These are phyloP conservation scores for Polypterus senegalus DNA, from an alignment of 2,113 vertebrate genomes.

Conservation along the genomic window DNA sequence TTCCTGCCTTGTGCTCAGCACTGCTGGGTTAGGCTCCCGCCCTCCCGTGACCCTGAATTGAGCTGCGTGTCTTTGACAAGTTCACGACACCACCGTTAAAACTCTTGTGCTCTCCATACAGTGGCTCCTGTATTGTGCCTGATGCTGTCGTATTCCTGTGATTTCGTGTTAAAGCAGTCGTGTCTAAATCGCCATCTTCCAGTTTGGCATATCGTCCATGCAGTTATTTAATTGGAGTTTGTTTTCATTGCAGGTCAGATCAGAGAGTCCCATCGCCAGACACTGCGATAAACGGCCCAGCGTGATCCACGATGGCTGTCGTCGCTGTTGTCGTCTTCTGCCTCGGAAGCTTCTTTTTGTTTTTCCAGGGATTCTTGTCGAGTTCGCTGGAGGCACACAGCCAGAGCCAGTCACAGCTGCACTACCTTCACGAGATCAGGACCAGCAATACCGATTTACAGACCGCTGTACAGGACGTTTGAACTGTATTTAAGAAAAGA, in stretches of 20 bases:
- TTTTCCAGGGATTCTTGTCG: conserved; percentile 40
- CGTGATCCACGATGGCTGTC: conserved; percentile 54
- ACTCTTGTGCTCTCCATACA: too few species aligned
- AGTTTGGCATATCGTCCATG: too few species aligned
- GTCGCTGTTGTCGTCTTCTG: conserved; percentile 46
- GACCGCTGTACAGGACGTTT: conserved; percentile 79
- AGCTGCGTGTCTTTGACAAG: too few species aligned
- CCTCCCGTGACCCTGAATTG: too few species aligned
- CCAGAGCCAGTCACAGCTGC: conserved; percentile 56
- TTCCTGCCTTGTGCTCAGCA: too few species aligned
- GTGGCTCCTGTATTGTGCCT: too few species aligned
- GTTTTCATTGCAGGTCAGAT: conserved; percentile 52
- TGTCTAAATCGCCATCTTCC: too few species aligned
- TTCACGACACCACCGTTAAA: too few species aligned
- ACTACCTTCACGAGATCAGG: conserved; percentile 77
- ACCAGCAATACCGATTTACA: conserved; percentile 89
- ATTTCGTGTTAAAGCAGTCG: too few species aligned
- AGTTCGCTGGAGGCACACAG: conserved; percentile 44
- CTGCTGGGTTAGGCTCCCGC: too few species aligned
- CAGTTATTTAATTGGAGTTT: background rate
- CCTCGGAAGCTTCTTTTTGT: conserved; percentile 29
- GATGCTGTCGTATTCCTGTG: too few species aligned
- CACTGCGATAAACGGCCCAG: conserved; percentile 73
- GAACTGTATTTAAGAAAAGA: conserved; percentile 57
- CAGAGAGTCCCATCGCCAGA: conserved; percentile 55